Conservation (phyloP, 2,113 vertebrate species). For the Atherinomorus stipes region DNA sequence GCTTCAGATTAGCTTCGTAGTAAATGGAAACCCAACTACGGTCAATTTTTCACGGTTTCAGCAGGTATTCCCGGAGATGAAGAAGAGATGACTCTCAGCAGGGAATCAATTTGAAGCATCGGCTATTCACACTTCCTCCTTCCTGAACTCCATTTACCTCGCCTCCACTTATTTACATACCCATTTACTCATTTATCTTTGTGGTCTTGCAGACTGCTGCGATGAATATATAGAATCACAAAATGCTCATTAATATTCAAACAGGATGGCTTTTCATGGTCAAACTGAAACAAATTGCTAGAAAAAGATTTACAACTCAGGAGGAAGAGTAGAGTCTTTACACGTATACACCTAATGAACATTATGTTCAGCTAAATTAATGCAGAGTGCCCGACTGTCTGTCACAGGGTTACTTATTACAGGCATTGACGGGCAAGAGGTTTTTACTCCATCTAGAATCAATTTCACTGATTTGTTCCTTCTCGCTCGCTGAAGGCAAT, state of each 20-base stretch:
- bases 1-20: no score
- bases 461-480: conserved; percentile 16
- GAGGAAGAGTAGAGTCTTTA: background rate
- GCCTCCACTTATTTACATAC: conserved; percentile 70
- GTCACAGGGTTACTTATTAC: conserved; percentile 16
- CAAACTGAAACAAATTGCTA: conserved; percentile 17
- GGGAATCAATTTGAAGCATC: conserved; percentile 51
- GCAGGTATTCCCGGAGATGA: conserved; percentile 32
- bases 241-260: conserved; percentile 63
- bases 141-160: conserved; percentile 47
- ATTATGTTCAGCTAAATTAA: conserved; percentile 9
- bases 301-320: conserved; percentile 11
- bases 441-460: background rate
- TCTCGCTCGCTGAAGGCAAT: conserved; percentile 10
- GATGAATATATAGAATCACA: conserved; percentile 44
- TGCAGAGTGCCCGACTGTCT: conserved; percentile 2
- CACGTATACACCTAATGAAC: background rate
- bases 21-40: background rate
- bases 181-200: conserved; percentile 66
- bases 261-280: conserved; percentile 13
- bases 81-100: conserved; percentile 55
- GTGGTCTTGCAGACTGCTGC: conserved; percentile 23
- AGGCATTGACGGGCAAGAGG: background rate
- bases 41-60: conserved; percentile 16
- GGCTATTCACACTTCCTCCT: conserved; percentile 28